phyloP scores from a whole-genome alignment of 2,888 invertebrate species.

The Neuroscelio doddi region DNA sequence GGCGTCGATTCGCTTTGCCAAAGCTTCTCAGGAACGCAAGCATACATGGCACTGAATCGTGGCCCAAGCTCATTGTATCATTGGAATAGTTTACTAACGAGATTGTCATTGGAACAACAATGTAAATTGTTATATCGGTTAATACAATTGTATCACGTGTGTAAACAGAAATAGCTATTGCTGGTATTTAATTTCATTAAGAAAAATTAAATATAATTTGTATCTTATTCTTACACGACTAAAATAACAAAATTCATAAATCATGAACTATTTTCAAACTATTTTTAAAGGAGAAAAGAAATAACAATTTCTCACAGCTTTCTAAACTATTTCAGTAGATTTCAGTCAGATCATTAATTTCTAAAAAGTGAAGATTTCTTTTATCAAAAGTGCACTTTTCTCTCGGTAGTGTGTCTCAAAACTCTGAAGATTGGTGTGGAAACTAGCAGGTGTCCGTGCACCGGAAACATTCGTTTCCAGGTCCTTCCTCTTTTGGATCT shows the following conservation, averaged over 20 bases:
- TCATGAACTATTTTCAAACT: too few relatives aligned
- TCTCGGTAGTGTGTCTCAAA: constrained; percentile 21
- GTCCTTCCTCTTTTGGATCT: constrained; percentile 24
- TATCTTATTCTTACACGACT: too few relatives aligned
- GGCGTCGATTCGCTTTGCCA: constrained; percentile 51
- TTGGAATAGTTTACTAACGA: constrained; percentile 31
- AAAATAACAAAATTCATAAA: too few relatives aligned
- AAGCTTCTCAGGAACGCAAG: constrained; percentile 40
- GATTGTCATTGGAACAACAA: constrained; percentile 30
- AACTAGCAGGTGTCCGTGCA: constrained; percentile 41
- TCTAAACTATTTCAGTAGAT: too few relatives aligned
- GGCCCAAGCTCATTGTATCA: constrained; percentile 48
- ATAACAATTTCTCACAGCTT: too few relatives aligned
- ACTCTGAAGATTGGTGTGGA: constrained; percentile 45
- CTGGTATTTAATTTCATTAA: too few relatives aligned
- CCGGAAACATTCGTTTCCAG: constrained; percentile 32
- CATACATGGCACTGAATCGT: too few relatives aligned
- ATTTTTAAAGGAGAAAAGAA: too few relatives aligned
- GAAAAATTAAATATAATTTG: too few relatives aligned
- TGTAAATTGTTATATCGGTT: constrained; percentile 20
- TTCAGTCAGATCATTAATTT: constrained; percentile 30
- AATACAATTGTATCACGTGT: not conserved
- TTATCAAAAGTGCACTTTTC: constrained; percentile 40
- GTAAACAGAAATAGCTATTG: too few relatives aligned
- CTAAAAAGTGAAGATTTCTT: constrained; percentile 35